phyloP scores from a whole-genome alignment of 2,113 vertebrate genomes.

The Vombatus ursinus region DNA sequence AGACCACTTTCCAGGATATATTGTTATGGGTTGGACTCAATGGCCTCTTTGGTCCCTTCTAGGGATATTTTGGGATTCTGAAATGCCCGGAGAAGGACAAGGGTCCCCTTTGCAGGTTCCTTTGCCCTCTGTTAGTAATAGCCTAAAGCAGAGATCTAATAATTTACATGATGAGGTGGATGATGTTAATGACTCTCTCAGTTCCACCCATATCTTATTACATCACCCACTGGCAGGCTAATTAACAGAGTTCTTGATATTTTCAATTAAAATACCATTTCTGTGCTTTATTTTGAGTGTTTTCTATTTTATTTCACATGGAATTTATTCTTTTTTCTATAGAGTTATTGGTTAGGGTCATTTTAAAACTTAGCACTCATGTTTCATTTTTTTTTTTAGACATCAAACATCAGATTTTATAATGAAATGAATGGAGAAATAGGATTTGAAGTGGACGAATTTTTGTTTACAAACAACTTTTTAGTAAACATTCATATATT shows the following conservation, averaged over 20 bases:
- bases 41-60: background rate
- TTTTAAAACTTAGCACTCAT: constrained; percentile 16
- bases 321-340: background rate
- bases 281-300: background rate
- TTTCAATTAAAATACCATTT: background rate
- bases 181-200: background rate
- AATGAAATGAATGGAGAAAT: background rate
- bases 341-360: background rate
- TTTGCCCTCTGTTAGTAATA: background rate
- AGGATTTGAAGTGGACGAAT: background rate
- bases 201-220: background rate
- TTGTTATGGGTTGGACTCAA: background rate
- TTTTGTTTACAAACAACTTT: background rate
- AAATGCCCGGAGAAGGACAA: constrained; percentile 10
- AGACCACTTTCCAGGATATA: background rate
- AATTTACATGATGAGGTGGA: background rate
- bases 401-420: background rate
- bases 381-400: constrained; percentile 12
- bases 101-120: background rate
- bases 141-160: background rate
- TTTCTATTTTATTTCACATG: background rate
- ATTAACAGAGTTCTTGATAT: background rate
- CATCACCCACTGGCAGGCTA: background rate
- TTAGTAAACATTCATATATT: background rate
- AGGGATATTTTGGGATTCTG: background rate